A percentile compares a stretch with the other conserved stretches of the same genome.
Conservation (phyloP, 2,797 vertebrate species). For the Acanthurus tractus region DNA sequence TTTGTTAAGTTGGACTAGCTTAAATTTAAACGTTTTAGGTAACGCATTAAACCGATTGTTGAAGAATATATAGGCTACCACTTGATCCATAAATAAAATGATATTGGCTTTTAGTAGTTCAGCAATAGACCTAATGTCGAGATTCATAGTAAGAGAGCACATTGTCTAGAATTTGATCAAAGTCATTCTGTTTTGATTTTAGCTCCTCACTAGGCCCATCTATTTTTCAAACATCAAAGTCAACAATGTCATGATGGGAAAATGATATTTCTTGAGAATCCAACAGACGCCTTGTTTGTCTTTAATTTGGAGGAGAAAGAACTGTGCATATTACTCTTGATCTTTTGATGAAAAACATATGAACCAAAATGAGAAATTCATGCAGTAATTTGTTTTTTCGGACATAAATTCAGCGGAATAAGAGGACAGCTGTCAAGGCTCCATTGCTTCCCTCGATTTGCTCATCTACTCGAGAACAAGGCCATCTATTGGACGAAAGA, state of each 20-base stretch:
- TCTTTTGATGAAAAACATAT: background rate
- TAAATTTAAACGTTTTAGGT: too few species aligned
- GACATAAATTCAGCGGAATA: slow-evolving; percentile 4
- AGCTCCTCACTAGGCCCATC: background rate
- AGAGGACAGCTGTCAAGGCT: background rate
- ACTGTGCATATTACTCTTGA: background rate
- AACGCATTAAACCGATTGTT: too few species aligned
- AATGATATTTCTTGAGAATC: background rate
- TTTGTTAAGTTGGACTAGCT: background rate
- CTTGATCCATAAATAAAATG: too few species aligned
- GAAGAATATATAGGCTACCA: too few species aligned
- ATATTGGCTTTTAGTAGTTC: too few species aligned
- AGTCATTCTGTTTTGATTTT: background rate
- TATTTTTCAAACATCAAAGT: background rate
- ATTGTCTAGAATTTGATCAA: background rate
- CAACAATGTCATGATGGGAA: background rate
- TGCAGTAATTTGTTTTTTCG: background rate
- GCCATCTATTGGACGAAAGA: slow-evolving; percentile 76
- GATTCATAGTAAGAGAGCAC: background rate
- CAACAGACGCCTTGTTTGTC: background rate
- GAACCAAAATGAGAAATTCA: background rate
- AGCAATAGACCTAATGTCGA: too few species aligned
- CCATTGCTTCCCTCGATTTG: background rate
- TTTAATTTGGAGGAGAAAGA: background rate
- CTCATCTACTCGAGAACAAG: slow-evolving; percentile 70